Evolutionary conservation across 2,113 vertebrate species (phyloP), one percentile per base, ranked within the genome.

Genomic region (Dascyllus trimaculatus): DNA sequence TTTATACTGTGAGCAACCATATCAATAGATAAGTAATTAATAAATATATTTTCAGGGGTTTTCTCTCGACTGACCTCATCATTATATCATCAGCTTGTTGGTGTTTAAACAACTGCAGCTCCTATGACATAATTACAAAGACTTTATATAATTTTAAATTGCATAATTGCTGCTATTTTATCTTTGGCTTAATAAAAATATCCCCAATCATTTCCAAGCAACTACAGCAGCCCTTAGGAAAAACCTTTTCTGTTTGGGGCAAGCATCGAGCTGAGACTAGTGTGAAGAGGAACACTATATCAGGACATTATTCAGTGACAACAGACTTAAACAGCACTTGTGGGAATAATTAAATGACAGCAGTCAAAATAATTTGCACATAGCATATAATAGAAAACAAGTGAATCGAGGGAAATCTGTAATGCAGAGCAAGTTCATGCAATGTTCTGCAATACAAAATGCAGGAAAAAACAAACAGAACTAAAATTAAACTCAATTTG

Each of bases 341-440:
- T 19, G 52, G 14, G 15, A 19, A 46, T 14, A 51, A 58, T 29
- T 58, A 38, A 56, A 63, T 25, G 51, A 26, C 22, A 26, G 11
- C 25, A 60, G 53, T 59, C 18, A 48, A 46, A 71, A 54, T 66
- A 35, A 53, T 75, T 21, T 46, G 9, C 49, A 54, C 19, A 56
- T 3, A 48, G 61, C 71, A 49, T 21, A 48, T 29, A 29, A 61
- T 8, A 26, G 17, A 4, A 70, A 53, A 35, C 25, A 53, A 9
- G 13, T 21, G 15, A 54, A 63, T 61, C 21, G 43, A 60, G 38
- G 9, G 6, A 56, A 32, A 49, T 38, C 4, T 51, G 35, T 19
- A 4, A 32, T 32, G n/a, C 5, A 22, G 18, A 4, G 6, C 11
- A 15, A 25, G 6, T 15, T 17, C 5, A 15, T 14, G 52, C 13